Percentiles rank a stretch among this genome's conserved stretches.
Evolutionary conservation across 2,888 invertebrate species (phyloP).

Genomic region (Tupiocoris notatus): DNA sequence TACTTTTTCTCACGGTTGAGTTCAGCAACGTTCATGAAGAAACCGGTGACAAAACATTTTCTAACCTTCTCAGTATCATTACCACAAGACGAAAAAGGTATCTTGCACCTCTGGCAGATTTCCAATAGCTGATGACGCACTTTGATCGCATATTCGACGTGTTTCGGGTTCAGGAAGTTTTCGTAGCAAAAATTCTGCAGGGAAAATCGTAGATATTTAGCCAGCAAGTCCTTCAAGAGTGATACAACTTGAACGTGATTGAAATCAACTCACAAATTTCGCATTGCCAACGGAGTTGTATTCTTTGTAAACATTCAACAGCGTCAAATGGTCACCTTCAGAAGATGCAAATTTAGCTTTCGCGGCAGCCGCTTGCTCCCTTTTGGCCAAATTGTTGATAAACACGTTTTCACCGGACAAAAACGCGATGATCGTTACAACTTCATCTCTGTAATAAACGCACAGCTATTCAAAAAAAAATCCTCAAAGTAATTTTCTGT

Average conservation of each 20-base stretch:
- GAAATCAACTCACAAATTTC: slow-evolving; percentile 18
- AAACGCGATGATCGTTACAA: slow-evolving; percentile 80
- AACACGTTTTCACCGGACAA: slow-evolving; percentile 87
- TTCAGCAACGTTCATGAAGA: slow-evolving; percentile 85
- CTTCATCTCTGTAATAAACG: slow-evolving; percentile 58
- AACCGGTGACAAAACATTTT: slow-evolving; percentile 76
- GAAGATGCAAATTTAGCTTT: slow-evolving; percentile 73
- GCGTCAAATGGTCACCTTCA: slow-evolving; percentile 88
- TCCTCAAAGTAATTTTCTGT: background rate
- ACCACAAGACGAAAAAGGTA: slow-evolving; percentile 65
- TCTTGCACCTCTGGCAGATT: slow-evolving; percentile 64
- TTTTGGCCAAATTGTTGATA: slow-evolving; percentile 68
- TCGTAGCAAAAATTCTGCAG: slow-evolving; percentile 84
- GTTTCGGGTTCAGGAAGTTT: slow-evolving; percentile 79
- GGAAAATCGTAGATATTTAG: slow-evolving; percentile 49
- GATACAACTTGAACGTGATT: background rate
- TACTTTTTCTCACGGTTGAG: slow-evolving; percentile 71
- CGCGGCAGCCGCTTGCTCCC: slow-evolving; percentile 71
- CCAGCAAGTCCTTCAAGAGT: background rate
- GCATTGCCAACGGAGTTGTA: slow-evolving; percentile 60
- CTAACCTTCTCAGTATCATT: slow-evolving; percentile 57
- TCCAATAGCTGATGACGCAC: slow-evolving; percentile 76
- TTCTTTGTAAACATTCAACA: slow-evolving; percentile 82
- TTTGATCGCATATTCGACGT: slow-evolving; percentile 76
- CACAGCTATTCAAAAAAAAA: background rate